Base-by-base conservation (phyloP, 2,113 vertebrate genomes). In the Sisor rabdophorus region DNA sequence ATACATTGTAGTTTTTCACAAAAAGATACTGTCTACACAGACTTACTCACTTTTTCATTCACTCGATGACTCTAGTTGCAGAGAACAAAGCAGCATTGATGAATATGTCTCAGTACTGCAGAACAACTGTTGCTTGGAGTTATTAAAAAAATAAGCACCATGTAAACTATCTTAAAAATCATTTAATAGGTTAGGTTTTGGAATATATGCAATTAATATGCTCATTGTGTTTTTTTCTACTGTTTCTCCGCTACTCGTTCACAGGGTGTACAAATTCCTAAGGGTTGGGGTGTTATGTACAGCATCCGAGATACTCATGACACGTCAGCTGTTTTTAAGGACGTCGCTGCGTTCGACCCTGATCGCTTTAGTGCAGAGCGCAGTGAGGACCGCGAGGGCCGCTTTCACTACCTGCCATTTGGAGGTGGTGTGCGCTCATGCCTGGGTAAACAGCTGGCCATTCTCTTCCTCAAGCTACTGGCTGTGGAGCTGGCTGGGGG, bases 251-350 rank as follows among this genome's bases (percentile, higher is more conserved):
- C 17, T n/a, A 40, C 77, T 0, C n/a, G 30, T 56, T 32, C 1
- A 4, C 90, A 99, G 97, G 97, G 97, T 24, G 96, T 97, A 58
- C 97, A 99, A 83, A 97, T 99, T 69, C 97, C 97, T 58, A 98
- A 99, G 71, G 97, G 96, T 67, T 99, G 97, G 96, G 97, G 96
- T 0, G 97, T 98, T 60, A 96, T 98, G 94, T 99, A 99, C 90
- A 99, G 97, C 89, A 98, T 99, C 85, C 93, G 96, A 22, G 97
- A 99, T 87, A 99, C 97, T 16, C 97, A 99, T 0, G 96, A 99
- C 92, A 98, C 96, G 0, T 92, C 96, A 0, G 93, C 95, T 0
- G 95, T 98, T 67, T 99, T 99, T 87, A 95, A 96, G 84, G 95
- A 99, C 0, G 94, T 95, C 78, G 95, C 93, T 0, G 89, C 92